Evolutionary conservation across 2,797 vertebrate genomes (phyloP).

Genomic region (Heteromormyrus szaboi): DNA sequence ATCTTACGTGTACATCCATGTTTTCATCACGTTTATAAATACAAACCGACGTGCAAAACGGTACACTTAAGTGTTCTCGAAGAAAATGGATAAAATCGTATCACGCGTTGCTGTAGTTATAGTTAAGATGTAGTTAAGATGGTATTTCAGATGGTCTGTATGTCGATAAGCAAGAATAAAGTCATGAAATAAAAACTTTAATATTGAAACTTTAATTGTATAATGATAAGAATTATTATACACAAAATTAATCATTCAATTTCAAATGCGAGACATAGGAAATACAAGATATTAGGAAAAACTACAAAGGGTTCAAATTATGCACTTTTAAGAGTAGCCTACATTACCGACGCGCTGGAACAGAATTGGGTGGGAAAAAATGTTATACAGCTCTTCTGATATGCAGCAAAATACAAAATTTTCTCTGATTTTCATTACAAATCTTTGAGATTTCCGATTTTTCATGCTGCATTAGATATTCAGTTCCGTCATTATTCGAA

Average conservation of each 20-base stretch:
- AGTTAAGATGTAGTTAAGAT: background rate
- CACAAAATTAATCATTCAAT: background rate
- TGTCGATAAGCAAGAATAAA: background rate
- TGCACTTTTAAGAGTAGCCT: background rate
- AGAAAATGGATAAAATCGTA: background rate
- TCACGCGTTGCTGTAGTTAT: background rate
- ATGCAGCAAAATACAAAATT: background rate
- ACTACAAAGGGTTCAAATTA: background rate
- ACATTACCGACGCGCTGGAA: background rate
- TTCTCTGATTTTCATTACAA: background rate
- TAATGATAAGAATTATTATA: background rate
- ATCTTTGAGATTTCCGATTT: background rate
- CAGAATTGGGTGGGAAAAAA: background rate
- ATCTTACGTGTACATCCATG: background rate
- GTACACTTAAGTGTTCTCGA: background rate
- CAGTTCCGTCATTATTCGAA: background rate
- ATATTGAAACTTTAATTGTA: background rate
- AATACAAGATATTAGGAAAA: background rate
- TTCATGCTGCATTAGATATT: background rate
- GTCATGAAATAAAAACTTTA: background rate
- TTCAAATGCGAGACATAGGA: background rate
- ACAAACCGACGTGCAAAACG: background rate
- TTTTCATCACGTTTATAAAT: background rate
- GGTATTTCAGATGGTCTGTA: background rate
- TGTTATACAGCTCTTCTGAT: background rate